phyloP scores from a whole-genome alignment of 2,797 vertebrate genomes.

The Gallinago solitaria region DNA sequence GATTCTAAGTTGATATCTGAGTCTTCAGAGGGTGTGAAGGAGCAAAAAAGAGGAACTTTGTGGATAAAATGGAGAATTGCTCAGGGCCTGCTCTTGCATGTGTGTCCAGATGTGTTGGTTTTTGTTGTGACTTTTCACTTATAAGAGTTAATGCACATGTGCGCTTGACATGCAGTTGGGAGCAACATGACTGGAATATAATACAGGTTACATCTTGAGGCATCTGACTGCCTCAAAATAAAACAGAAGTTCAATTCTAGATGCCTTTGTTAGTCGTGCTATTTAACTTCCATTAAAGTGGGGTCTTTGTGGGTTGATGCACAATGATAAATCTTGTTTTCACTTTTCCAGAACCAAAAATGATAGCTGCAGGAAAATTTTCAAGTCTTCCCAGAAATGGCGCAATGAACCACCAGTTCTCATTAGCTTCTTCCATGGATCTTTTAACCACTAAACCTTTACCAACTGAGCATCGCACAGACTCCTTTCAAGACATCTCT shows the following conservation, averaged over 20 bases:
- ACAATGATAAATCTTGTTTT: not conserved
- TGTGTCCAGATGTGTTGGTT: not conserved
- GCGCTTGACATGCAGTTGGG: not conserved
- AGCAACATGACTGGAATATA: not conserved
- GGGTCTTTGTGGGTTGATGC: not conserved
- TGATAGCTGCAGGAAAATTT: slow-evolving; percentile 95
- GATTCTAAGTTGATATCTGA: not conserved
- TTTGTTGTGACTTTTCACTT: not conserved
- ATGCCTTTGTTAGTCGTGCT: not conserved
- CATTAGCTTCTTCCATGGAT: slow-evolving; percentile 92
- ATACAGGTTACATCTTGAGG: not conserved
- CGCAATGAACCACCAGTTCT: slow-evolving; percentile 83
- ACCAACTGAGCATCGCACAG: slow-evolving; percentile 66
- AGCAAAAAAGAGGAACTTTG: not conserved
- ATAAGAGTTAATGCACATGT: fast-evolving
- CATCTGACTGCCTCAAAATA: not conserved
- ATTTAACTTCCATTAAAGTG: not conserved
- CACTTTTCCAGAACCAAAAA: slow-evolving; percentile 82
- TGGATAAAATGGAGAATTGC: not conserved
- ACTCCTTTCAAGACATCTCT: slow-evolving; percentile 85
- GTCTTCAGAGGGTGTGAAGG: not conserved
- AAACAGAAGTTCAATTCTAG: not conserved
- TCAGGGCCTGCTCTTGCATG: not conserved
- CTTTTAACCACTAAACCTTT: slow-evolving; percentile 86
- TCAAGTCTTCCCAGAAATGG: slow-evolving; percentile 90